Conservation (phyloP, 2,797 vertebrate species). For the Poliocrania exsul region DNA sequence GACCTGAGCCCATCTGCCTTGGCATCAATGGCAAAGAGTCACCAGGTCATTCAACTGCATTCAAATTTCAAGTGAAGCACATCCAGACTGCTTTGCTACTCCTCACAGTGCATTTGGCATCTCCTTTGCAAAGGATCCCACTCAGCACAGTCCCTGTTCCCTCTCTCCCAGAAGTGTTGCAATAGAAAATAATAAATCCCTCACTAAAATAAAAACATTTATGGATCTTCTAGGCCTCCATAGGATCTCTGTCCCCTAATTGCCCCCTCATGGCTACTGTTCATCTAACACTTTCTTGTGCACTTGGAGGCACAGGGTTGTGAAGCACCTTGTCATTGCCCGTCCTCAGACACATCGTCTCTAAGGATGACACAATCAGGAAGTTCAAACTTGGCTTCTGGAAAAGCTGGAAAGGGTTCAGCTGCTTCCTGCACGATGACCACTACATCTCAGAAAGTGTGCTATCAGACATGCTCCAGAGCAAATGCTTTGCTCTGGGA, state of each 20-base stretch:
- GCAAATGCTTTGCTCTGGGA: background rate
- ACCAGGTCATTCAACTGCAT: background rate
- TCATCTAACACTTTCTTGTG: background rate
- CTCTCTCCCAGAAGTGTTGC: background rate
- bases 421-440: background rate
- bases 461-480: background rate
- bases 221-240: background rate
- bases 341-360: background rate
- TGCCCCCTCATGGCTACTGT: background rate
- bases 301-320: background rate
- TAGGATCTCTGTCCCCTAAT: background rate
- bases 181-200: background rate
- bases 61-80: background rate
- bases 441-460: background rate
- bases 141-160: rapidly evolving
- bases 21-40: background rate
- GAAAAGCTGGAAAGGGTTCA: background rate
- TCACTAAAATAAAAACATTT: background rate
- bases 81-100: background rate
- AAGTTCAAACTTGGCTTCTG: background rate
- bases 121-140: background rate
- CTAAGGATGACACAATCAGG: background rate
- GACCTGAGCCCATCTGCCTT: background rate
- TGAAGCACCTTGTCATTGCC: background rate
- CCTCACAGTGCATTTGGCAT: background rate